Base-by-base conservation (phyloP, 2,888 invertebrate genomes). In the Tachina fera region DNA sequence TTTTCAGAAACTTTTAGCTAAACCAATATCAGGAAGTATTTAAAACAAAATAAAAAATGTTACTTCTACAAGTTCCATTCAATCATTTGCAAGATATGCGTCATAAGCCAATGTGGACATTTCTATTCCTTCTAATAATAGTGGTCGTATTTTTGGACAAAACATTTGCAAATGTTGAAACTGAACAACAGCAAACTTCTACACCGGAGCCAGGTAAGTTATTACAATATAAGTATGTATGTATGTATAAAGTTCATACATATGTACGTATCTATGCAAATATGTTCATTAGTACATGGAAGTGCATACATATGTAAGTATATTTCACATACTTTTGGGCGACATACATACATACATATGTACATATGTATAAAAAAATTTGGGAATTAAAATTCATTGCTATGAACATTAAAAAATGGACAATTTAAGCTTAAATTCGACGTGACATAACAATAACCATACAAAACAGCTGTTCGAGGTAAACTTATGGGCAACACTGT, bases 121-220 rank as follows among this genome's bases (percentile, higher is more conserved):
- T 90, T 72, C 87, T 91, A 86, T 88, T 90, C 89, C 88, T 90
- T 89, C 88, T 91, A 87, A 89, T 90, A 84, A 87, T 90, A 74
- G 89, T 91, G 83, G 87, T 90, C 86, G 88, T 91, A 75, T 89
- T 89, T 84, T 87, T 91, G 87, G 91, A 90, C 86, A 90, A 90
- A 76, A 90, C 90, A 78, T 88, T 83, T 19, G 87, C 87, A 53
- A 88, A 87, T 65, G 86, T 68, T 83, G 86, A 88, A 22, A 87
- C 90, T 65, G 91, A 90, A 78, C 89, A 88, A 75, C 90, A 90
- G 10, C 90, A 90, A 70, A 91, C 91, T 67, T 91, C 91, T 45
- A 91, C 91, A 41, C 87, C 88, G 70, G 91, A 91, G 87, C 91
- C 91, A 89, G 91, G 91, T 91, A 85, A 90, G 90, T 86, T 13